Evolutionary conservation across 2,113 vertebrate species (phyloP).

Genomic region (Nasalis larvatus): DNA sequence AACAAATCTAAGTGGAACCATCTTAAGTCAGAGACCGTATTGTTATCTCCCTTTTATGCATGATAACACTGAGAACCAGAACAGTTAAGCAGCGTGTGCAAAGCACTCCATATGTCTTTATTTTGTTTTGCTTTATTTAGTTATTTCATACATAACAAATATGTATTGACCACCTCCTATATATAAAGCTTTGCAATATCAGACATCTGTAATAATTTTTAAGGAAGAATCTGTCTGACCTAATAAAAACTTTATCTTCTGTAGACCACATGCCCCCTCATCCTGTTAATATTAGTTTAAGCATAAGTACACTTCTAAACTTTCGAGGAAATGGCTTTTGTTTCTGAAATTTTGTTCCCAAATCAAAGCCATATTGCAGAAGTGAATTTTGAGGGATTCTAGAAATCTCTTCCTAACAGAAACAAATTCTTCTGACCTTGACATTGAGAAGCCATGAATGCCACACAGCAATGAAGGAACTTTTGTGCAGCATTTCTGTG

Average conservation of each 20-base stretch:
- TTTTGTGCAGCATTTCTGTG: not conserved
- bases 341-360: not conserved
- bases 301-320: not conserved
- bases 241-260: not conserved
- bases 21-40: not conserved
- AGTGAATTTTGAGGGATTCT: not conserved
- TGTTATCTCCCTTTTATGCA: not conserved
- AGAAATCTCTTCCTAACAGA: not conserved
- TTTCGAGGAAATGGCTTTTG: not conserved
- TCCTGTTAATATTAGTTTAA: not conserved
- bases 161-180: not conserved
- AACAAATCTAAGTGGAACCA: not conserved
- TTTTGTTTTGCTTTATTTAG: not conserved
- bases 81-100: not conserved
- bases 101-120: not conserved
- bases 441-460: not conserved
- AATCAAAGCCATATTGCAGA: not conserved
- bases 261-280: fast-evolving
- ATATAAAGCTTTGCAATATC: not conserved
- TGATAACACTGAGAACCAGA: not conserved
- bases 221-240: not conserved
- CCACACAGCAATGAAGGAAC: not conserved
- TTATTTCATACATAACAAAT: not conserved
- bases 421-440: not conserved
- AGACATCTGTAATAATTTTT: not conserved